Conservation (phyloP, 1,140 invertebrate species). For the Coenobita brevimanus region DNA sequence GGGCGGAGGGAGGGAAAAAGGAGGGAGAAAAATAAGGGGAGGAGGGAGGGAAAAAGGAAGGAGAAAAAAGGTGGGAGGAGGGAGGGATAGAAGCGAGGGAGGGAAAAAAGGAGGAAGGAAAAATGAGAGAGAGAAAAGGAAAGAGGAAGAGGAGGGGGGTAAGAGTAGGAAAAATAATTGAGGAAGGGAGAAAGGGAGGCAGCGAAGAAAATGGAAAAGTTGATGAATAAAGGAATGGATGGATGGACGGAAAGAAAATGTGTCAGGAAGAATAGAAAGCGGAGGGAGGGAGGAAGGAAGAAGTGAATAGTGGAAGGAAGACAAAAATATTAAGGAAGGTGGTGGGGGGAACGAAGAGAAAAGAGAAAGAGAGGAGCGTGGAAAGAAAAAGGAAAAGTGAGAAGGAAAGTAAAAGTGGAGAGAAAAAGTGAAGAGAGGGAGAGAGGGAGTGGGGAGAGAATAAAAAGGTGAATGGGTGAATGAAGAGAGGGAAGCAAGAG, state of each 20-base stretch:
- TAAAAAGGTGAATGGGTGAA: too few species aligned
- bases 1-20: background rate
- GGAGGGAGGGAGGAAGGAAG: background rate
- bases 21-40: background rate
- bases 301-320: too few species aligned
- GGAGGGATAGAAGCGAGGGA: background rate
- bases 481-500: background rate
- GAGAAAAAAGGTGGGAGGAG: background rate
- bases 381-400: background rate
- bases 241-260: background rate
- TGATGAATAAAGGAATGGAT: background rate
- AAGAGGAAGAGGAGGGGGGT: too few species aligned
- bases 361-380: background rate
- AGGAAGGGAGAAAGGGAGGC: background rate
- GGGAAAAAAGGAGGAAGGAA: too few species aligned
- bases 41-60: background rate
- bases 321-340: too few species aligned
- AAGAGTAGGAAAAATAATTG: background rate
- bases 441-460: too few species aligned
- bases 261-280: background rate
- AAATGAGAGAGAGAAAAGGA: too few species aligned
- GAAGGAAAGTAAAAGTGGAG: too few species aligned
- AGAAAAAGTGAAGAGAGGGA: background rate
- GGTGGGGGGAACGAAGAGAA: too few species aligned
- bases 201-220: background rate